Percentiles rank a stretch among this genome's conserved stretches.
Conservation (phyloP, 2,113 vertebrate genomes). For the Nannobrachium achirus region DNA sequence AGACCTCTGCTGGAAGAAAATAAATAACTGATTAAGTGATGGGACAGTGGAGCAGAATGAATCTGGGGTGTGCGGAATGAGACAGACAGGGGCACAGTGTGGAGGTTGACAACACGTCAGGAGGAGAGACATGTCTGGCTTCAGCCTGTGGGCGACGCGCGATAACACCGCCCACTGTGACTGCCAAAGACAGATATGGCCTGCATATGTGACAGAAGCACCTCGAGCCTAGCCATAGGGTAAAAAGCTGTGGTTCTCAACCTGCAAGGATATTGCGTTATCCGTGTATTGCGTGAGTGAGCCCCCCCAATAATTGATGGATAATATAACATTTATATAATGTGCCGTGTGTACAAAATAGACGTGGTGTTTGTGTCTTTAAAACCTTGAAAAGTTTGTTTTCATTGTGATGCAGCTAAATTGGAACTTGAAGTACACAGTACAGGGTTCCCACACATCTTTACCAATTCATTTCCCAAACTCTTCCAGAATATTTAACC, state of each 20-base stretch:
- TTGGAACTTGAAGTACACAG: neutral
- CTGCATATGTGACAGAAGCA: neutral
- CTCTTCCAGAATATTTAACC: too few relatives aligned
- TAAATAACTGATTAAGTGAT: neutral
- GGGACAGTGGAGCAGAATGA: conserved; percentile 1
- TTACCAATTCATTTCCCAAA: too few relatives aligned
- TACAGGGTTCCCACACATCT: too few relatives aligned
- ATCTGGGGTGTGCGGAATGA: too few relatives aligned
- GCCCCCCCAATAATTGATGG: neutral
- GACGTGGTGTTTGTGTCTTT: too few relatives aligned
- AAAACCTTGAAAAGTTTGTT: too few relatives aligned
- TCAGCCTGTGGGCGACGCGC: conserved; percentile 19
- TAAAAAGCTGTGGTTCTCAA: conserved; percentile 23
- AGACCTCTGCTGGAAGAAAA: conserved; percentile 15
- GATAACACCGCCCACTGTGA: conserved; percentile 27
- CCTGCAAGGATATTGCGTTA: too few relatives aligned
- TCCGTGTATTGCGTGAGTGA: too few relatives aligned
- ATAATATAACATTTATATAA: neutral
- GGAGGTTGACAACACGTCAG: conserved; percentile 27
- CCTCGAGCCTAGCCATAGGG: conserved; percentile 6
- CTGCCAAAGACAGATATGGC: conserved; percentile 18
- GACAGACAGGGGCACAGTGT: neutral
- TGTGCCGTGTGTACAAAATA: too few relatives aligned
- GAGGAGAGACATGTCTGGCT: conserved; percentile 1
- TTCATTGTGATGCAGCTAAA: neutral